Base-by-base conservation (phyloP, 1,140 invertebrate genomes). In the Agrilus planipennis region DNA sequence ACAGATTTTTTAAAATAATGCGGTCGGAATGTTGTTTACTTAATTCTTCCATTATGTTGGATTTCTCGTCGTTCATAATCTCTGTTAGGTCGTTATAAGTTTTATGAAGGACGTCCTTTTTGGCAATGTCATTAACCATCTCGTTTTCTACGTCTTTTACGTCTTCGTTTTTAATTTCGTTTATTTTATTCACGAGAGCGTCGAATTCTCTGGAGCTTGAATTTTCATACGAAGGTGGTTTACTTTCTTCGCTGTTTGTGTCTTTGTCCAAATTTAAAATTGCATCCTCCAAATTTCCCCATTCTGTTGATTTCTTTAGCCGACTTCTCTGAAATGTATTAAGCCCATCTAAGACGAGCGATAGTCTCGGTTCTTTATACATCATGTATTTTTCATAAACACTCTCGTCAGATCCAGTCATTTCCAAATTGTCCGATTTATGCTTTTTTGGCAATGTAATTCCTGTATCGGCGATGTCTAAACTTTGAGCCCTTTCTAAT, bases 401-500 rank as follows among this genome's bases (percentile, higher is more conserved):
- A 41, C 55, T 57, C 10, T 62, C 56, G 10, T 58, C 57, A 5
- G 47, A 52, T 21, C 23, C 39, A 44, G 17, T 51, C 48, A 48
- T 56, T 50, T 34, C 55, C 35, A 42, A 54, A 49, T 44, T 47
- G 60, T 62, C 35, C 0, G 75, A 73, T 25, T 79, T 68, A 46
- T 79, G 77, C 49, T 81, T 82, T 17, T 73, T 79, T 47, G 66
- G 69, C 60, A 68, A 68, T 54, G 65, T 65, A 34, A 53, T 54
- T 61, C 69, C 63, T 53, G 75, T 70, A 27, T 81, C 79, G 11
- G 77, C 77, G 55, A 88, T 77, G 44, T 88, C 85, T 9, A 88
- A 60, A 47, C 84, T 88, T 52, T 87, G 81, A 0, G 85, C 83
- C 44, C 85, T 69, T 62, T 88, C 84, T 15, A 88, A 60, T 16